Evolutionary conservation across 2,797 vertebrate species (phyloP), one percentile per base, ranked within the genome.

Genomic region (Tympanoctomys barrerae): DNA sequence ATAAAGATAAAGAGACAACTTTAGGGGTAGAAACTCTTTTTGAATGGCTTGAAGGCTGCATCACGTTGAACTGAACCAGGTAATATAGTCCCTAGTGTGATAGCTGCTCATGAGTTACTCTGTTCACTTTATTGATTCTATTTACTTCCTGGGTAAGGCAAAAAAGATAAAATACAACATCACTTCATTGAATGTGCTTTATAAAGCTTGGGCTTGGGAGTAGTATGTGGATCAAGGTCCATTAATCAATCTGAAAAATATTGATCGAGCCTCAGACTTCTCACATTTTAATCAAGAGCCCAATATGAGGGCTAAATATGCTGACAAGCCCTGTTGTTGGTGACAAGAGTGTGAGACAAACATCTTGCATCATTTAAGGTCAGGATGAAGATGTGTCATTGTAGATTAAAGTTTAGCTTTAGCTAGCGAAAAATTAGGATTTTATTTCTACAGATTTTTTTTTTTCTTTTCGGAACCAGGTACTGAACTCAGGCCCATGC

Each of bases 161-260:
- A 71, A 94, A 79, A 89, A 96, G 87, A 91, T 90, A 52, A 94
- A 87, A 95, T 90, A 42, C 62, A 88, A n/a, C 75, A 33, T 24
- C n/a, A 52, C 46, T 21, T 96, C 70, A 96, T 0, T 90, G 91
- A 94, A 86, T 84, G 66, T 87, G n/a, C 68, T 90, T 93, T 93
- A 87, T 96, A 93, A 94, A 89, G 75, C 54, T 78, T 87, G 90
- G 91, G 77, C 77, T 95, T 49, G 71, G 42, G 91, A 93, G 73
- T 73, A 95, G 31, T 22, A 57, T 90, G 31, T 86, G 80, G 68
- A 57, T 95, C 81, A 90, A 66, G 39, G 57, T 83, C 75, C 26
- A 95, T 97, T 96, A 96, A 96, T 97, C 88, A 97, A 95, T 94
- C 78, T 95, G 36, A 11, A 92, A 94, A 89, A 78, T 95, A 96